Base-by-base conservation (phyloP, 2,797 vertebrate species). In the Alauda arvensis region DNA sequence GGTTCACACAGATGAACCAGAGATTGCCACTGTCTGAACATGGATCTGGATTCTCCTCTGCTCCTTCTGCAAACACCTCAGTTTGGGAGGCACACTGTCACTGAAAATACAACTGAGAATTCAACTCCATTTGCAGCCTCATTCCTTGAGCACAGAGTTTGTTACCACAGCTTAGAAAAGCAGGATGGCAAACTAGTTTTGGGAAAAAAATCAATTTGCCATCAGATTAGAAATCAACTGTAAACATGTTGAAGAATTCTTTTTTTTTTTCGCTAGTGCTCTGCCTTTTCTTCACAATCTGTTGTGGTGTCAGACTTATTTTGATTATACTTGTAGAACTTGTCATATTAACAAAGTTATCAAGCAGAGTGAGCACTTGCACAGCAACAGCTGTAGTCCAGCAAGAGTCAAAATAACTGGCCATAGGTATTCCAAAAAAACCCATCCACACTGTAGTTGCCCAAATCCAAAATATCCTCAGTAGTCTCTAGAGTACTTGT, bases 261-360 rank as follows among this genome's bases (percentile, higher is more conserved):
- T 33, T 81, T 81, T 89, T 92, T 72, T 75, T 88, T 93, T 78
- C 91, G 68, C 85, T 91, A 70, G 76, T 66, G 89, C 92, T 94
- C 86, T 93, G 93, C 92, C 90, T 94, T 94, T 92, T 93, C 87
- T 95, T 95, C 87, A 69, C 89, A 93, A 94, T 94, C 91, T 93
- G 89, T 95, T 91, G 76, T 72, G 67, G 91, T 95, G 92, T 89
- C 83, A 96, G 94, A 89, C 93, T 93, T 95, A 94, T 96, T 95
- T 95, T 95, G 95, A 95, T 92, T 96, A 94, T 93, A 67, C 89
- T 83, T 87, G 89, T 89, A 90, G 88, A 94, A 93, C 82, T 93
- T 93, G 94, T 94, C 94, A 91, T 79, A 93, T 92, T 95, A 87
- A 91, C 67, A 80, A 92, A 91, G 92, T 65, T 88, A 82, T 94